Percentiles rank a stretch among this genome's conserved stretches.
Evolutionary conservation across 1,140 invertebrate genomes (phyloP).

Genomic region (Eurytemora carolleeae): DNA sequence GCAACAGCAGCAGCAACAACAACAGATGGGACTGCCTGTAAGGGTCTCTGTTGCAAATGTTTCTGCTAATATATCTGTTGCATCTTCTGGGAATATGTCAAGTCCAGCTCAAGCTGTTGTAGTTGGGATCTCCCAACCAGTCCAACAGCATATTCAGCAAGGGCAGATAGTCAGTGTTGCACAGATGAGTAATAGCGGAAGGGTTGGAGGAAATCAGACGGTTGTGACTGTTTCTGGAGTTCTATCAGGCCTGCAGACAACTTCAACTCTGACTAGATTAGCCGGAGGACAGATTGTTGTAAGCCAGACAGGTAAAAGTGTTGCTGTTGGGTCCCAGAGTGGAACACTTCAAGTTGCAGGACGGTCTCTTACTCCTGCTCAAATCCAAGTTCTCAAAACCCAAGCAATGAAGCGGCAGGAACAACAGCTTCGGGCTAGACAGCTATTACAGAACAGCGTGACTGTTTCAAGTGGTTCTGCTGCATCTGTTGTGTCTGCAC

Average conservation of each 20-base stretch:
- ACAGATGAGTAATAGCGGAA: background rate
- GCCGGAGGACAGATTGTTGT: constrained; percentile 3
- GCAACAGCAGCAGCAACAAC: constrained; percentile 19
- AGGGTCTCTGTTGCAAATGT: no score
- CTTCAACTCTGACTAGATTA: background rate
- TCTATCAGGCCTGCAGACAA: background rate
- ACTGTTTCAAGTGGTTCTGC: constrained; percentile 12
- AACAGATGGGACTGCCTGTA: no score
- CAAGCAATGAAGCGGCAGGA: constrained; percentile 1
- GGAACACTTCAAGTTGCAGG: constrained; percentile 18
- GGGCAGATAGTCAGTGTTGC: constrained; percentile 3
- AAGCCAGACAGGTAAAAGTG: constrained; percentile 18
- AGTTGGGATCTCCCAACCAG: constrained; percentile 12
- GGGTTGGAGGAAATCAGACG: background rate
- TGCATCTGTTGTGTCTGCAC: constrained; percentile 13
- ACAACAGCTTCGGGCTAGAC: background rate
- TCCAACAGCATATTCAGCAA: no score
- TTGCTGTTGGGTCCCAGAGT: constrained; percentile 13
- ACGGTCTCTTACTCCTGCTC: background rate
- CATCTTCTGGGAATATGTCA: constrained; percentile 22
- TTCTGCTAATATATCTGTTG: constrained; percentile 20
- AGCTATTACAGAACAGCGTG: constrained; percentile 15
- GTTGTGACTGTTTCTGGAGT: background rate
- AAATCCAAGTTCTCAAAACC: background rate
- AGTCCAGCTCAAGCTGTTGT: constrained; percentile 17